Evolutionary conservation across 2,888 invertebrate genomes (phyloP).

Genomic region (Strigamia crassipes): DNA sequence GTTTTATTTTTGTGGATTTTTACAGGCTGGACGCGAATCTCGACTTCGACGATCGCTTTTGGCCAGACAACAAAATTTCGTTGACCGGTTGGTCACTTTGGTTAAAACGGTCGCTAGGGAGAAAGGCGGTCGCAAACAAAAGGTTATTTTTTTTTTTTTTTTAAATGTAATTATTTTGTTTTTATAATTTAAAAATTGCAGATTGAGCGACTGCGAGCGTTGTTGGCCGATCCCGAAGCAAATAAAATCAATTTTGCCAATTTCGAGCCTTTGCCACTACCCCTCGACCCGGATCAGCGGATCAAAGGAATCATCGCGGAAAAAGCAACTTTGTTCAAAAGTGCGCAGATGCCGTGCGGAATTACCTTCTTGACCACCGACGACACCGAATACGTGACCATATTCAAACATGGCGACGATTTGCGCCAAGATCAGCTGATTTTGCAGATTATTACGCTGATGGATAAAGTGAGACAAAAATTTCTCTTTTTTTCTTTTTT

Average conservation of each 20-base stretch:
- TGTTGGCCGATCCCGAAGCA: conserved; percentile 78
- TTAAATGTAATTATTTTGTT: conserved; percentile 47
- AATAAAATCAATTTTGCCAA: conserved; percentile 85
- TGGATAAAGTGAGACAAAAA: conserved; percentile 72
- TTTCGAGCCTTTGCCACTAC: conserved; percentile 91
- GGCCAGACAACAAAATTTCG: conserved; percentile 84
- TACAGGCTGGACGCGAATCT: conserved; percentile 54
- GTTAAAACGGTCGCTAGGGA: conserved; percentile 88
- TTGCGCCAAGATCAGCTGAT: conserved; percentile 96
- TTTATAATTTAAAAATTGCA: conserved; percentile 52
- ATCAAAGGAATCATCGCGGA: conserved; percentile 87
- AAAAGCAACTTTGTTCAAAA: conserved; percentile 92
- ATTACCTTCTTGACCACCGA: conserved; percentile 84
- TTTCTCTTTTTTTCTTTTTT: too few relatives aligned
- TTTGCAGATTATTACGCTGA: conserved; percentile 95
- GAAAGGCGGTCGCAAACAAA: conserved; percentile 87
- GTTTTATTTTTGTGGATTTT: conserved; percentile 38
- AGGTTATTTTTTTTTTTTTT: conserved; percentile 61
- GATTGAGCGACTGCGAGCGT: conserved; percentile 82
- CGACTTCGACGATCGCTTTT: conserved; percentile 71
- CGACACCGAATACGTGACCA: conserved; percentile 80
- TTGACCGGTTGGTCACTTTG: conserved; percentile 84
- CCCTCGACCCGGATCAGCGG: conserved; percentile 87
- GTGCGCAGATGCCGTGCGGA: conserved; percentile 91
- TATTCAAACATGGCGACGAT: conserved; percentile 98